These are phyloP conservation scores for Monarcha castaneiventris DNA, from an alignment of 2,113 vertebrate genomes.

Conservation along the genomic window DNA sequence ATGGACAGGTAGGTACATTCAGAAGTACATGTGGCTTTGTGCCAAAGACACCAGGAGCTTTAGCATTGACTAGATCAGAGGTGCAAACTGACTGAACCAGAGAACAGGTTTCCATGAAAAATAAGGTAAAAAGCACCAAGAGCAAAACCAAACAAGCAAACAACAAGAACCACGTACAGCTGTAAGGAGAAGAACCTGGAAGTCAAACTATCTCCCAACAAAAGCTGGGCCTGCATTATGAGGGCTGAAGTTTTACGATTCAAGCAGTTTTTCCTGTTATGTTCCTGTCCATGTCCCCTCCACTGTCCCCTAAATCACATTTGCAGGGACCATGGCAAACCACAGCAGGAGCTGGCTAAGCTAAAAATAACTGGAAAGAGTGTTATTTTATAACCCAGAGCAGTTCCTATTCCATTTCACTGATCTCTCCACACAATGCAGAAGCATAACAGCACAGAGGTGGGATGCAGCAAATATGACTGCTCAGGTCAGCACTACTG, in stretches of 20 bases:
- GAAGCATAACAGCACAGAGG: background rate
- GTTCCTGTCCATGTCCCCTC: background rate
- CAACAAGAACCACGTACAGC: background rate
- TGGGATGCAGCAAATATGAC: background rate
- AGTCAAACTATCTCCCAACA: background rate
- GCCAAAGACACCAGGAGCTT: background rate
- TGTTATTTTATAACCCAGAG: background rate
- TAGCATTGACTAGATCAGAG: background rate
- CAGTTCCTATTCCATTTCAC: background rate
- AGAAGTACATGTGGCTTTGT: background rate
- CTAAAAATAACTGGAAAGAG: background rate
- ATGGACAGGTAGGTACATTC: background rate
- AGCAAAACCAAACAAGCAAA: background rate
- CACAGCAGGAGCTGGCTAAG: background rate
- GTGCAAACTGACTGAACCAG: background rate
- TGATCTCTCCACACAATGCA: background rate
- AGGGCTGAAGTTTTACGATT: background rate
- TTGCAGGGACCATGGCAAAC: background rate
- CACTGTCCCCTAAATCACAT: background rate
- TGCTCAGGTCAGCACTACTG: slow-evolving; percentile 3
- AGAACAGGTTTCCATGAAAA: background rate
- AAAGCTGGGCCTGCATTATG: background rate
- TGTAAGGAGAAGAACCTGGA: background rate
- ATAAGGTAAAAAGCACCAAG: background rate
- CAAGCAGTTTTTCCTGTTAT: background rate